Conservation (phyloP, 1,140 invertebrate species). For the Rhagoletis pomonella region DNA sequence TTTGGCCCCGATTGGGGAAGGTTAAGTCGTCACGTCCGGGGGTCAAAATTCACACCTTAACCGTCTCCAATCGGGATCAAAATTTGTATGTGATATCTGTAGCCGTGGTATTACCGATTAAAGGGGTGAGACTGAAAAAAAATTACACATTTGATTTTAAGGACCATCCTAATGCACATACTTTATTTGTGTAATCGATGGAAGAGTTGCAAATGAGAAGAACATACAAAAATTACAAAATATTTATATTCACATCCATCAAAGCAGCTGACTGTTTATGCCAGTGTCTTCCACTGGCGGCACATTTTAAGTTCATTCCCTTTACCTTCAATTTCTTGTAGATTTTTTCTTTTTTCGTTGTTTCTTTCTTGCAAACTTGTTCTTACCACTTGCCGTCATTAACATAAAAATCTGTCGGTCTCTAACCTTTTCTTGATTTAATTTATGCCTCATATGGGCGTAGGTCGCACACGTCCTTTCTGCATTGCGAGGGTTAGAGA, state of each 20-base stretch:
- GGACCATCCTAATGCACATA: too few species aligned
- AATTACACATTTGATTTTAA: too few species aligned
- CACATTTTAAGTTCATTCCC: not conserved
- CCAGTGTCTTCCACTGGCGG: not conserved
- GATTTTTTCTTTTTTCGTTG: not conserved
- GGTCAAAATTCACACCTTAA: too few species aligned
- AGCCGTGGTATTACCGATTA: too few species aligned
- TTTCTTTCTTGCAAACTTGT: not conserved
- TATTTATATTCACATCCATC: not conserved
- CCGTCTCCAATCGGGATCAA: too few species aligned
- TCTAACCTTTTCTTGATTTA: not conserved
- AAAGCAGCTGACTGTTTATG: not conserved
- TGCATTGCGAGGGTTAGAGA: not conserved
- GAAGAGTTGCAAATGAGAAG: not conserved
- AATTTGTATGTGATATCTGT: too few species aligned
- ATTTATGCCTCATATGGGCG: not conserved
- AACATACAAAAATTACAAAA: not conserved
- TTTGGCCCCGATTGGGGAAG: too few species aligned
- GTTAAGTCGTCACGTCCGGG: too few species aligned
- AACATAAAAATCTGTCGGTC: constrained; percentile 1
- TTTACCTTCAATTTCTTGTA: not conserved
- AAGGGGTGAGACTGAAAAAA: too few species aligned
- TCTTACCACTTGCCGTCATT: not conserved
- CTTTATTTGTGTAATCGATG: too few species aligned
- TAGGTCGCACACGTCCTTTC: not conserved